Percentiles rank a stretch among this genome's conserved stretches.
phyloP scores from a whole-genome alignment of 1,140 invertebrate species.

The Polypedilum vanderplanki region DNA sequence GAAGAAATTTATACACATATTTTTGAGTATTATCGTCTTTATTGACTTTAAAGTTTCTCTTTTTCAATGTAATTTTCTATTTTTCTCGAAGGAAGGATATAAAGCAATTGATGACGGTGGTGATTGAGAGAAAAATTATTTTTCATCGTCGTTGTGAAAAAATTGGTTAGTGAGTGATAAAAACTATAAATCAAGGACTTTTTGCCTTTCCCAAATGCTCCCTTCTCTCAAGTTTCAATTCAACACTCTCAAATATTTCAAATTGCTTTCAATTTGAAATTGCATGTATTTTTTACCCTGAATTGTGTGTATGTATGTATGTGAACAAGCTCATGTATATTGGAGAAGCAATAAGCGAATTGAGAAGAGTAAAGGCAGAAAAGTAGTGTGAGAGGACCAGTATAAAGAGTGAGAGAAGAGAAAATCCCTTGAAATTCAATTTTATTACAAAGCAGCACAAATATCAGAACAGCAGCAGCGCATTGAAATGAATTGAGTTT shows the following conservation, averaged over 20 bases:
- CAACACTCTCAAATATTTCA: not conserved
- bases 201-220: too few relatives aligned
- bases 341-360: not conserved
- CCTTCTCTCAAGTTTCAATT: not conserved
- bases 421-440: slow-evolving; percentile 19
- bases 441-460: slow-evolving; percentile 4
- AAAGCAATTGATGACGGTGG: not conserved
- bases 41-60: slow-evolving; percentile 2
- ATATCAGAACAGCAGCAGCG: slow-evolving; percentile 1
- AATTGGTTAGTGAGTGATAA: slow-evolving; percentile 12
- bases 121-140: not conserved
- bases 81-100: not conserved
- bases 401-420: not conserved
- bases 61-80: not conserved
- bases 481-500: slow-evolving; percentile 5
- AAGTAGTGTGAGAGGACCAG: not conserved
- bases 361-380: too few relatives aligned
- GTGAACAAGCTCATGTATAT: not conserved
- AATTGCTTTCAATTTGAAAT: slow-evolving; percentile 1
- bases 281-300: not conserved
- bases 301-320: slow-evolving; percentile 2
- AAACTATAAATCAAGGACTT: slow-evolving; percentile 25
- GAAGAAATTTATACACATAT: slow-evolving; percentile 2
- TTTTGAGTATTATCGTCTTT: slow-evolving; percentile 5
- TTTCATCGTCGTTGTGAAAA: not conserved